Evolutionary conservation across 2,888 invertebrate species (phyloP), one percentile per base, ranked within the genome.

Genomic region (Nomada fucata): DNA sequence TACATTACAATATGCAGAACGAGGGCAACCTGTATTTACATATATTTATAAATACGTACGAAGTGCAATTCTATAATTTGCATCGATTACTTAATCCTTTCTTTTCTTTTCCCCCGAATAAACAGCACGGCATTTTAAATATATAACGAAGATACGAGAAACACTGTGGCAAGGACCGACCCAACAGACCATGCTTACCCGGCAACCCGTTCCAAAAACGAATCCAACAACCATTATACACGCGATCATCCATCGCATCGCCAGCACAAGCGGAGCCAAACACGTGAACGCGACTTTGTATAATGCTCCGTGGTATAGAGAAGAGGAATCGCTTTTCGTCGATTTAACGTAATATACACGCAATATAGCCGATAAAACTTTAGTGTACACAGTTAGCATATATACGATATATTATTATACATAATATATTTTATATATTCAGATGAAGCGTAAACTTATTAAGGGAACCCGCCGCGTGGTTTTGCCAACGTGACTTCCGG

Each of bases 391-490:
- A 60, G 68, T 69, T 69, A 59, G 15, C 23, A 71, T 76, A 79
- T 81, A 73, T 74, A 81, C 60, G 64, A 78, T 78, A 78, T 81
- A 81, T 82, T 75, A 75, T 79, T 74, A 67, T 52, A 65, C 63
- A 75, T 79, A 76, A 82, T 82, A 82, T 82, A 82, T 79, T 79
- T 79, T 75, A 76, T 76, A 79, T 79, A 79, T 71, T 79, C 55
- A 57, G 60, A 79, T 44, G 18, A 60, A 52, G 26, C 57, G 67
- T 76, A 73, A 60, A 13, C 57, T 50, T 26, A 5, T 42, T 60
- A 81, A 70, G 20, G 36, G 59, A 44, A 70, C 36, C 53, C 70
- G 26, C 23, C 64, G 70, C 36, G 63, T 65, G 78, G 81, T 69
- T 78, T 74, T 52, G 76, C 71, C 70, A 79, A 76, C 50, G 65